Evolutionary conservation across 2,888 invertebrate genomes (phyloP).

Genomic region (Creontiades dilutus): DNA sequence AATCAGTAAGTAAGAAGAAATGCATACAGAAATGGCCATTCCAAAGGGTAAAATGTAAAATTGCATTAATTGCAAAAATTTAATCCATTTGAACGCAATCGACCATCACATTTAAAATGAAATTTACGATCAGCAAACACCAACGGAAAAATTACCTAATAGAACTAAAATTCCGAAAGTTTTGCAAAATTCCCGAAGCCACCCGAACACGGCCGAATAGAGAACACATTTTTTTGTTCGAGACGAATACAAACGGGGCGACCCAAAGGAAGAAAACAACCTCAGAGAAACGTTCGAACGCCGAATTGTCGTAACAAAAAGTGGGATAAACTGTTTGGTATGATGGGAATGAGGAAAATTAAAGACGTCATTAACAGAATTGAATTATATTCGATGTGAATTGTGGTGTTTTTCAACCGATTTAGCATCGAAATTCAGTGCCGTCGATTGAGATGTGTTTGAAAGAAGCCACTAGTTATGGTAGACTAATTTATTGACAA

Average conservation of each 20-base stretch:
- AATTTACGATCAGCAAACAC: constrained; percentile 2
- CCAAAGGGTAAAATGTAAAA: too few relatives aligned
- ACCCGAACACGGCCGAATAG: constrained; percentile 48
- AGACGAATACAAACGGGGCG: background rate
- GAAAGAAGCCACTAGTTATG: too few relatives aligned
- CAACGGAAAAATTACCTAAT: background rate
- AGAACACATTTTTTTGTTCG: background rate
- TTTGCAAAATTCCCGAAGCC: constrained; percentile 23
- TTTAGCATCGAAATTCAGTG: too few relatives aligned
- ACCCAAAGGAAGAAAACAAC: background rate
- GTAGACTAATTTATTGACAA: too few relatives aligned
- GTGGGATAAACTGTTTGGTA: too few relatives aligned
- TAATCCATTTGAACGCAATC: background rate
- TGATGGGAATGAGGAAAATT: too few relatives aligned
- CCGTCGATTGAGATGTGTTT: too few relatives aligned
- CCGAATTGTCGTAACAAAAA: background rate
- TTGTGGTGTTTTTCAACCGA: too few relatives aligned
- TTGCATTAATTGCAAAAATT: background rate
- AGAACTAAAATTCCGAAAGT: background rate
- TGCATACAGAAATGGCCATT: too few relatives aligned
- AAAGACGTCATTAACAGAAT: too few relatives aligned
- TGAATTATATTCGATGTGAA: too few relatives aligned
- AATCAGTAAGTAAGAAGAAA: too few relatives aligned
- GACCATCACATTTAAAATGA: background rate
- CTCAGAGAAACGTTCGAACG: background rate